phyloP scores from a whole-genome alignment of 35 echinoderm and acorn worm genomes.

The Lytechinus pictus region DNA sequence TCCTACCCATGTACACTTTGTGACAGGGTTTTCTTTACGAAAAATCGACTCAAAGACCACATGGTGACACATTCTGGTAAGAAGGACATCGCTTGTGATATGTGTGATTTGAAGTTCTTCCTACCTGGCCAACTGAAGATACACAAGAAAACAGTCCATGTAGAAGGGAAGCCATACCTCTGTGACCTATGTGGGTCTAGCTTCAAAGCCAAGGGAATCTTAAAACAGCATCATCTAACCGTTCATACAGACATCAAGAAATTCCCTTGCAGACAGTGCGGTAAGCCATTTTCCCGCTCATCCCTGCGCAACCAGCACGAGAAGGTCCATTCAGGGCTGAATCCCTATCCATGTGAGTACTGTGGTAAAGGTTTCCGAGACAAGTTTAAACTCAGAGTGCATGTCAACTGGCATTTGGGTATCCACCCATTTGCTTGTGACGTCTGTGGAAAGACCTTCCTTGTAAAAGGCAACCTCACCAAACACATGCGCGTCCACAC shows the following conservation, averaged over 20 bases:
- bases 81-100: constrained; percentile 11
- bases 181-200: constrained; percentile 37
- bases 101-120: constrained; percentile 2
- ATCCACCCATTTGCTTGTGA: constrained; percentile 5
- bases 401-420: constrained; percentile 37
- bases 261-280: constrained; percentile 29
- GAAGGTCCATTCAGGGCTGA: not conserved
- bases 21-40: constrained; percentile 20
- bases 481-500: constrained; percentile 48
- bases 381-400: constrained; percentile 31
- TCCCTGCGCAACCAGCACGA: constrained; percentile 46
- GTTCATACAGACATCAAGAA: constrained; percentile 7
- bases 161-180: constrained; percentile 21
- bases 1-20: constrained; percentile 25
- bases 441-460: not conserved
- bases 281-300: constrained; percentile 34
- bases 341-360: constrained; percentile 1
- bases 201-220: constrained; percentile 41
- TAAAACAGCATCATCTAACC: constrained; percentile 44
- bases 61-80: constrained; percentile 22
- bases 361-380: constrained; percentile 46
- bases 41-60: constrained; percentile 20
- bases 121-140: not conserved
- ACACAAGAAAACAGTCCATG: constrained; percentile 25
- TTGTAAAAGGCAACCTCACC: constrained; percentile 37